Evolutionary conservation across 2,113 vertebrate species (phyloP).

Genomic region (Thalassarche chlororhynchos): DNA sequence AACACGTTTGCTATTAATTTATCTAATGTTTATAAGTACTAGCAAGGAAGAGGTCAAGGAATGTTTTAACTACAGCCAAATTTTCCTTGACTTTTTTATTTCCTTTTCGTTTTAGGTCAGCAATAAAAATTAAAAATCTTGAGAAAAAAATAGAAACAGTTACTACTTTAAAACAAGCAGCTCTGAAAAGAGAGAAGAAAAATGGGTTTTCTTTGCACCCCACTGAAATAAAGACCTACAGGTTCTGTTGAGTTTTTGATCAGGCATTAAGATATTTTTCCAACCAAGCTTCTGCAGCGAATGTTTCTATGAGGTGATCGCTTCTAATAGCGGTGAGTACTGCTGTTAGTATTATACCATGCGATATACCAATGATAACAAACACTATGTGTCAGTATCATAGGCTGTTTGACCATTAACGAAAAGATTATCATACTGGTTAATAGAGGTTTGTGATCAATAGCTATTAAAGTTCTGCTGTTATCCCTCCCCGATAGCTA

Average conservation of each 20-base stretch:
- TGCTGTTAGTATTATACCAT: background rate
- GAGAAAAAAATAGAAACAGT: background rate
- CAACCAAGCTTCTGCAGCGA: background rate
- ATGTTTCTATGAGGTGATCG: background rate
- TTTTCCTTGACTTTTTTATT: background rate
- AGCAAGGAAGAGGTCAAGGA: background rate
- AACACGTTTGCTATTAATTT: background rate
- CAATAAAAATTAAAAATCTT: background rate
- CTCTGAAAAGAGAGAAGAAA: background rate
- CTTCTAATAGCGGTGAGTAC: background rate
- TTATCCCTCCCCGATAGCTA: background rate
- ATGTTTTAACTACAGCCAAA: background rate
- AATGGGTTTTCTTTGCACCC: background rate
- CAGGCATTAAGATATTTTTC: background rate
- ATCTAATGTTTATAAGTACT: background rate
- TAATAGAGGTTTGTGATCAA: background rate
- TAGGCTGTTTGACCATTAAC: background rate
- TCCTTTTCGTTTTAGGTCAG: background rate
- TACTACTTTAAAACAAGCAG: background rate
- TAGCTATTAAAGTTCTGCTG: background rate
- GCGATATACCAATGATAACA: background rate
- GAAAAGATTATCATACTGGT: background rate
- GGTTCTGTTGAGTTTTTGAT: background rate
- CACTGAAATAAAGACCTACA: background rate
- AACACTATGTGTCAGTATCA: background rate